A percentile compares a stretch with the other conserved stretches of the same genome.
phyloP scores from a whole-genome alignment of 53 echinoderm and acorn worm species.

The Glandiceps talaboti region DNA sequence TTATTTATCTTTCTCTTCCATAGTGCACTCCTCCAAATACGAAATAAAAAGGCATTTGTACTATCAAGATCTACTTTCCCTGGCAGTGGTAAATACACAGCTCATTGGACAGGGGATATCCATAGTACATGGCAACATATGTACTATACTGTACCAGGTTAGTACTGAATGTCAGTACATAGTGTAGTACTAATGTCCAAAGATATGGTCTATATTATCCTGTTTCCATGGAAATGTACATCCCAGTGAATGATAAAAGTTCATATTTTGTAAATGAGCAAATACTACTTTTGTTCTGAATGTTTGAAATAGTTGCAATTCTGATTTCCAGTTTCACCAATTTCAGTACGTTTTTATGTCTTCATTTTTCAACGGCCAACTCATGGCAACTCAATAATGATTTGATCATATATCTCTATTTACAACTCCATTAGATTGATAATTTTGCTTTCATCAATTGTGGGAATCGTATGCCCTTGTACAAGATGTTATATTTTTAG shows the following conservation, averaged over 20 bases:
- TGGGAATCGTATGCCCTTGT: neutral
- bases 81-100: slow-evolving; percentile 58
- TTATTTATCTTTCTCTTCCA: neutral
- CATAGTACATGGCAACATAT: slow-evolving; percentile 65
- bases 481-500: neutral
- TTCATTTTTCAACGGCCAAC: neutral
- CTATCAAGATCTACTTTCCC: slow-evolving; percentile 77
- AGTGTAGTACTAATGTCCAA: neutral
- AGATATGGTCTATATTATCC: neutral
- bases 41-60: slow-evolving; percentile 65
- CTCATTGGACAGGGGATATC: slow-evolving; percentile 92
- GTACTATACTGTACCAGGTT: slow-evolving; percentile 74
- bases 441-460: too few species aligned
- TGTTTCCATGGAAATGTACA: too few species aligned
- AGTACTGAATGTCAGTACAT: slow-evolving; percentile 3
- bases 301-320: too few species aligned
- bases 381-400: neutral
- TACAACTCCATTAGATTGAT: too few species aligned
- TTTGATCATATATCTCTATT: too few species aligned
- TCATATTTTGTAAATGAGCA: neutral
- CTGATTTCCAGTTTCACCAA: neutral
- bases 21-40: slow-evolving; percentile 45
- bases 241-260: too few species aligned
- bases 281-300: too few species aligned
- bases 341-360: too few species aligned